Percentiles rank a stretch among this genome's conserved stretches.
Conservation (phyloP, 2,888 invertebrate genomes). For the Netelia fuscicornis region DNA sequence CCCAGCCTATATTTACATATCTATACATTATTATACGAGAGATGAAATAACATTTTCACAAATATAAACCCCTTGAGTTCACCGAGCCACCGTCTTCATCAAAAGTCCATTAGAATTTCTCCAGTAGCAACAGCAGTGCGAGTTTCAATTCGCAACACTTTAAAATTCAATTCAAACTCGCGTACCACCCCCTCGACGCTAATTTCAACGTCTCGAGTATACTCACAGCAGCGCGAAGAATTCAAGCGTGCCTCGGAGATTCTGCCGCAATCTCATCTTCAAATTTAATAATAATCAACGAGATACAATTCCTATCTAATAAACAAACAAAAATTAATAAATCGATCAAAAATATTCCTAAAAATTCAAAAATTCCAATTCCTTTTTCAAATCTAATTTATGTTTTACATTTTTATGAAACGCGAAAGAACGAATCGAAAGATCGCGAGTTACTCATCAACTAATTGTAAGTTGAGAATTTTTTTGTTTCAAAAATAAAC, state of each 20-base stretch:
- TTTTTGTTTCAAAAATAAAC: neutral
- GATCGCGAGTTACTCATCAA: conserved; percentile 1
- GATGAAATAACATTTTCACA: neutral
- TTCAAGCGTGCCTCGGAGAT: conserved; percentile 3
- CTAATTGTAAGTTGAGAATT: neutral
- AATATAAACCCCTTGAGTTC: conserved; percentile 25
- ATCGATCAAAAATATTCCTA: too few species aligned
- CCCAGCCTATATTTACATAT: neutral
- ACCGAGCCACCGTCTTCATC: conserved; percentile 27
- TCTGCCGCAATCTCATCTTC: neutral
- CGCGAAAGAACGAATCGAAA: conserved; percentile 6
- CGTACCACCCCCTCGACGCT: neutral
- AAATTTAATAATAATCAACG: conserved; percentile 5
- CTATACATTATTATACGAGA: neutral
- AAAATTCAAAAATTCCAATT: too few species aligned
- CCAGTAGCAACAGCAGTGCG: neutral
- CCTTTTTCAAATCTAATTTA: conserved; percentile 15
- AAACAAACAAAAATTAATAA: neutral
- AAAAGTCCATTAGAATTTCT: conserved; percentile 46
- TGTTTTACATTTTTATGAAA: conserved; percentile 18
- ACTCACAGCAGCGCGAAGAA: neutral
- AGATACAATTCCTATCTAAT: neutral
- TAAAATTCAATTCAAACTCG: conserved; percentile 53
- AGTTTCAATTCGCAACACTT: conserved; percentile 45
- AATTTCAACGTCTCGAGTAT: neutral